These are phyloP conservation scores for Trichopria drosophilae DNA, from an alignment of 2,888 invertebrate species.

Conservation along the genomic window DNA sequence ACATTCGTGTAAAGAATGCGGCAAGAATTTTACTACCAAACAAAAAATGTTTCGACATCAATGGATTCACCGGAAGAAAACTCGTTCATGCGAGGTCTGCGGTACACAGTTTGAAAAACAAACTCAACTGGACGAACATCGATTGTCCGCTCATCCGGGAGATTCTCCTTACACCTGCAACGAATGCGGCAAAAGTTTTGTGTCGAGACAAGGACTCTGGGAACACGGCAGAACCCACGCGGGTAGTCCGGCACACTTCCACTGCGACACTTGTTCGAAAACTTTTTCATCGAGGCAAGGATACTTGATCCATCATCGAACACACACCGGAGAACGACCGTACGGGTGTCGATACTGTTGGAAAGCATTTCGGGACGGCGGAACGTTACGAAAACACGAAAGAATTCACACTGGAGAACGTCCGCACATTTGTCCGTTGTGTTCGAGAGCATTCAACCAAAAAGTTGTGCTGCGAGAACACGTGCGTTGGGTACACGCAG, in stretches of 20 bases:
- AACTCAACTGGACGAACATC: slow-evolving; percentile 56
- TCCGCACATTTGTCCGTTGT: slow-evolving; percentile 62
- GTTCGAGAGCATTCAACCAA: slow-evolving; percentile 63
- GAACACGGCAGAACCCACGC: slow-evolving; percentile 58
- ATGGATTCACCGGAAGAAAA: slow-evolving; percentile 60
- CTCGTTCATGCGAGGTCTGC: slow-evolving; percentile 58
- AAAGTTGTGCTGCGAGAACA: slow-evolving; percentile 63
- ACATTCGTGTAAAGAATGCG: slow-evolving; percentile 57
- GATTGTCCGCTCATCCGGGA: slow-evolving; percentile 55
- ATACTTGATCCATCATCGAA: slow-evolving; percentile 61
- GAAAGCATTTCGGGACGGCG: slow-evolving; percentile 63
- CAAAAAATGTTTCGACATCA: slow-evolving; percentile 60
- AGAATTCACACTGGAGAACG: slow-evolving; percentile 62
- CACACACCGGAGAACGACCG: slow-evolving; percentile 62
- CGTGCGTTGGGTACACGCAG: slow-evolving; percentile 61
- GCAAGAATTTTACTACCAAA: slow-evolving; percentile 59
- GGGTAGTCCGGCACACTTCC: slow-evolving; percentile 58
- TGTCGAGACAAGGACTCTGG: slow-evolving; percentile 59
- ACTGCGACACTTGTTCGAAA: slow-evolving; percentile 61
- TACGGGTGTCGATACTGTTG: slow-evolving; percentile 62
- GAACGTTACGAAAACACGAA: slow-evolving; percentile 61
- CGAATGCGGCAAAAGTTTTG: slow-evolving; percentile 59
- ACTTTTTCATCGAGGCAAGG: slow-evolving; percentile 62
- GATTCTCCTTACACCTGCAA: slow-evolving; percentile 57
- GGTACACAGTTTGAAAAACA: slow-evolving; percentile 57